These are phyloP conservation scores for Drosophila pseudoobscura DNA, from an alignment of 1,140 invertebrate genomes.

Conservation along the genomic window DNA sequence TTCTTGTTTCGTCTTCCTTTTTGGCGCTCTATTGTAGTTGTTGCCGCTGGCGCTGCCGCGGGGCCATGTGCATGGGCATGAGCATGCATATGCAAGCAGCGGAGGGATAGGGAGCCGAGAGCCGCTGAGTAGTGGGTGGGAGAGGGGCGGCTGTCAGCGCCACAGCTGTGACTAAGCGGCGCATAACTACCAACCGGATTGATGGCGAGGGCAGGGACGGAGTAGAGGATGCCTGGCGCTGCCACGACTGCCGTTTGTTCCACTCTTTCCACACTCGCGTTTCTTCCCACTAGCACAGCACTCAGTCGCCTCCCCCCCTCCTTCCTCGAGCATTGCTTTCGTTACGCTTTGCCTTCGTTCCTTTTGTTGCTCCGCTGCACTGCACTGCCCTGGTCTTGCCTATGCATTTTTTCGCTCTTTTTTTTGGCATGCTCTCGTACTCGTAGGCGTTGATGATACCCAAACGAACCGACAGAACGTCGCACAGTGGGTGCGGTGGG, in stretches of 20 bases:
- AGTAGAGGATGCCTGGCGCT: constrained; percentile 34
- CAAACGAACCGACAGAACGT: constrained; percentile 42
- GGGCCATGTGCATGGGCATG: constrained; percentile 46
- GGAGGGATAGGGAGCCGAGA: background rate
- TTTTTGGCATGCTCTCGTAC: constrained; percentile 49
- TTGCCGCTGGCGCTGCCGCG: constrained; percentile 1
- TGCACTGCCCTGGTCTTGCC: constrained; percentile 32
- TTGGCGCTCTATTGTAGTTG: constrained; percentile 29
- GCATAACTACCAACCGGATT: constrained; percentile 66
- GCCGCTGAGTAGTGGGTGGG: background rate
- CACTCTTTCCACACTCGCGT: constrained; percentile 9
- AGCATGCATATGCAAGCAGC: constrained; percentile 64
- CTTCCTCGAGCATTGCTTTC: constrained; percentile 12
- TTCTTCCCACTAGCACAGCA: constrained; percentile 2
- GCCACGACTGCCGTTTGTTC: constrained; percentile 47
- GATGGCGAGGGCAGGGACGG: constrained; percentile 15
- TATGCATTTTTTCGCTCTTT: constrained; percentile 54
- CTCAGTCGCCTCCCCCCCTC: background rate
- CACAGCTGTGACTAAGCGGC: constrained; percentile 80
- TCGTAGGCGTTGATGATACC: constrained; percentile 78
- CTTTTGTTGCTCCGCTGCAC: constrained; percentile 39
- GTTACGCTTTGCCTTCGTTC: constrained; percentile 27
- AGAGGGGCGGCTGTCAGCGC: constrained; percentile 57
- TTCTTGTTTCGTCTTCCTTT: constrained; percentile 8
- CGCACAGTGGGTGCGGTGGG: constrained; percentile 47